phyloP scores from a whole-genome alignment of 2,113 vertebrate species.

The Crotalus horridus region DNA sequence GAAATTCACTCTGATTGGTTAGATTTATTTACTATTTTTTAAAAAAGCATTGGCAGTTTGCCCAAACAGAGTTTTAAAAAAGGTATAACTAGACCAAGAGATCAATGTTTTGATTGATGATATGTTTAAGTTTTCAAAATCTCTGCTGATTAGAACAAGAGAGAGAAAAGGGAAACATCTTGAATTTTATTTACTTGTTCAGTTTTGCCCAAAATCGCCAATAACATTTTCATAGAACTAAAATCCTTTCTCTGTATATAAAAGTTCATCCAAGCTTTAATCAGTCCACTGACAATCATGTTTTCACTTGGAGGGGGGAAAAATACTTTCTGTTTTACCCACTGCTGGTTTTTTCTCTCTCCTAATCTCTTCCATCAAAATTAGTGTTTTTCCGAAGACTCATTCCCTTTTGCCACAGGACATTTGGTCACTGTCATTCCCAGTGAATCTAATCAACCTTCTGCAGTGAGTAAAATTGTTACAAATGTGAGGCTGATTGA shows the following conservation, averaged over 20 bases:
- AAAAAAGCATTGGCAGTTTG: background rate
- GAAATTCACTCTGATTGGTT: background rate
- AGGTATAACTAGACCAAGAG: background rate
- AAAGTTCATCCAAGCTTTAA: constrained; percentile 22
- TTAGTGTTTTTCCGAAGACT: constrained; percentile 44
- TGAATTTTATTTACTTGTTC: background rate
- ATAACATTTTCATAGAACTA: background rate
- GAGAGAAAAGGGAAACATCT: background rate
- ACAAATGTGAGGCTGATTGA: constrained; percentile 41
- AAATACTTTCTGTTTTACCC: constrained; percentile 29
- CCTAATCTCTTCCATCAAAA: constrained; percentile 25
- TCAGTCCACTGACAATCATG: constrained; percentile 7
- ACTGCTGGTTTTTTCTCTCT: constrained; percentile 35
- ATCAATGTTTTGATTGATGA: background rate
- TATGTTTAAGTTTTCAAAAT: background rate
- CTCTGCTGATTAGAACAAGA: background rate
- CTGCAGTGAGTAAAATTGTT: constrained; percentile 57
- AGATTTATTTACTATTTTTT: background rate
- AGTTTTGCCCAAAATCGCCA: background rate
- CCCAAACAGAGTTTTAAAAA: background rate
- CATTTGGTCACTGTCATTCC: constrained; percentile 42
- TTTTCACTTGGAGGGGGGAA: constrained; percentile 31
- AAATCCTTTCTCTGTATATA: background rate
- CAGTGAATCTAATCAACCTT: constrained; percentile 60
- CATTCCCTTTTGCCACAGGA: constrained; percentile 44